phyloP scores from a whole-genome alignment of 2,797 vertebrate genomes.

The Brachymystax lenok region DNA sequence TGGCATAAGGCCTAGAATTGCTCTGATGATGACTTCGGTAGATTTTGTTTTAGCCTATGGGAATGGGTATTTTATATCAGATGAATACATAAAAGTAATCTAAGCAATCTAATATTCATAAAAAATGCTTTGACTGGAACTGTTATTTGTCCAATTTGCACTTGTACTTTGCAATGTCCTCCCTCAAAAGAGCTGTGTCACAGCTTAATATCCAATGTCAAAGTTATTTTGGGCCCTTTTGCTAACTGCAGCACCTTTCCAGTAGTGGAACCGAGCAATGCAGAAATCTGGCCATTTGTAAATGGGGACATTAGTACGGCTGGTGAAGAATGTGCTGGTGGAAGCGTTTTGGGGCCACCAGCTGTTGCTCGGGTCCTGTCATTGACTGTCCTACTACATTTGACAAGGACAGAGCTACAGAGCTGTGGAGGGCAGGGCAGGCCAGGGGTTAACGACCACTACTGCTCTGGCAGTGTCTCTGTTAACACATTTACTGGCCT shows the following conservation, averaged over 20 bases:
- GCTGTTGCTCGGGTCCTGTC: slow-evolving; percentile 57
- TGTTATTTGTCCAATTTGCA: slow-evolving; percentile 52
- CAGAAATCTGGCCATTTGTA: slow-evolving; percentile 54
- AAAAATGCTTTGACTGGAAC: slow-evolving; percentile 64
- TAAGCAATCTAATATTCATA: slow-evolving; percentile 33
- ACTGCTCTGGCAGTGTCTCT: slow-evolving; percentile 52
- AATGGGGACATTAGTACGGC: slow-evolving; percentile 47
- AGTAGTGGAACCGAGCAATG: slow-evolving; percentile 57
- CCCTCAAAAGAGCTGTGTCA: slow-evolving; percentile 73
- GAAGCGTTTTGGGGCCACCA: slow-evolving; percentile 60
- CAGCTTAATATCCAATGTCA: slow-evolving; percentile 59
- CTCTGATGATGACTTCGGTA: neutral
- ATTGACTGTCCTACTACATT: slow-evolving; percentile 35
- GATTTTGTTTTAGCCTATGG: neutral
- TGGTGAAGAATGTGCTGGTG: slow-evolving; percentile 61
- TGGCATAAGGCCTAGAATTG: neutral
- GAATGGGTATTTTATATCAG: neutral
- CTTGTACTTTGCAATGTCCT: slow-evolving; percentile 48
- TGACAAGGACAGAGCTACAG: slow-evolving; percentile 49
- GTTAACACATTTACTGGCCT: slow-evolving; percentile 31
- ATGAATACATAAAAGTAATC: neutral
- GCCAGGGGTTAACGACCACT: slow-evolving; percentile 65
- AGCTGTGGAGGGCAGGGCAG: slow-evolving; percentile 11
- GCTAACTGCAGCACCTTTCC: slow-evolving; percentile 66
- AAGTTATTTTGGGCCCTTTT: slow-evolving; percentile 67